Conservation (phyloP, 2,113 vertebrate species). For the Cricetomys ansorgei region DNA sequence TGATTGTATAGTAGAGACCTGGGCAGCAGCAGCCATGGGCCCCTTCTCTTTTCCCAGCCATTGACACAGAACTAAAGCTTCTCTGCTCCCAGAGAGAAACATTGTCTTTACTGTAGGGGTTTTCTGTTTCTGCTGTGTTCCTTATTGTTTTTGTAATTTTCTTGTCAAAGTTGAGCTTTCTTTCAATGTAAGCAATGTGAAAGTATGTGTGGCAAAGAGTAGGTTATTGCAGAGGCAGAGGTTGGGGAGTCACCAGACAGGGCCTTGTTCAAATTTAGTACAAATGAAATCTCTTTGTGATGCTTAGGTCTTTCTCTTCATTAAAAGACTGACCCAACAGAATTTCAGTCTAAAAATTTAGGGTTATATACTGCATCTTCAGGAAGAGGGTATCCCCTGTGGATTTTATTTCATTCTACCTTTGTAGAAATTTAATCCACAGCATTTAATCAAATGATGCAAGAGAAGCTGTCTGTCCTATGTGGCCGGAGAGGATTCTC, state of each 20-base stretch:
- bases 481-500: background rate
- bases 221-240: background rate
- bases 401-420: background rate
- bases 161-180: background rate
- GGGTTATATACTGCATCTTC: background rate
- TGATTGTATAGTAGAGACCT: background rate
- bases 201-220: background rate
- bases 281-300: background rate
- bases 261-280: background rate
- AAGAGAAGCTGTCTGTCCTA: background rate
- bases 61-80: background rate
- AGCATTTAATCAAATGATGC: background rate
- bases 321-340: background rate
- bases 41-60: background rate
- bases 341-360: background rate
- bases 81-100: background rate
- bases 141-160: background rate
- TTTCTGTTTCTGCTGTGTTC: background rate
- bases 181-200: background rate
- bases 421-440: background rate
- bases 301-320: background rate
- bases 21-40: too few species aligned
- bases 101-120: background rate
- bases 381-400: background rate
- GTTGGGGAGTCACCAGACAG: background rate